Conservation (phyloP, 2,888 invertebrate species). For the Cremastinae sp. region DNA sequence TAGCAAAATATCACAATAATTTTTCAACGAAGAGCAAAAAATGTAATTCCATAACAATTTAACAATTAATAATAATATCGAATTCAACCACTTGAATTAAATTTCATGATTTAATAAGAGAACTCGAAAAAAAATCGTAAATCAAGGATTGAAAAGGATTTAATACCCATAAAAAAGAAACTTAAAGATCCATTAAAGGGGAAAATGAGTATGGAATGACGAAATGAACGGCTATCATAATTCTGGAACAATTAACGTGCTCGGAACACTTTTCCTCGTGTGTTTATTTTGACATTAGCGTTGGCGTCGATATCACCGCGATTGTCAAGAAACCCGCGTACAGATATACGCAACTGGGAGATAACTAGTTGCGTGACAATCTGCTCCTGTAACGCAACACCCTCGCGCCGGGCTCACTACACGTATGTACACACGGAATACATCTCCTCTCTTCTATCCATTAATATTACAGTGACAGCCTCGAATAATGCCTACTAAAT, state of each 20-base stretch:
- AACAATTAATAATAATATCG: no score
- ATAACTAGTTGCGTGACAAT: constrained; percentile 17
- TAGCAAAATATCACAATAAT: no score
- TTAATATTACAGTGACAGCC: neutral
- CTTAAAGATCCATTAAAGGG: constrained; percentile 10
- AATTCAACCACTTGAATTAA: no score
- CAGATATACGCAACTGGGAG: constrained; percentile 46
- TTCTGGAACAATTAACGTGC: constrained; percentile 48
- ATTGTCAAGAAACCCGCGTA: constrained; percentile 64
- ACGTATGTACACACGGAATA: neutral
- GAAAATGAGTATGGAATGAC: no score
- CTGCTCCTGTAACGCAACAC: constrained; percentile 29
- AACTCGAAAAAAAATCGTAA: no score
- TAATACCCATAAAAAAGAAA: neutral
- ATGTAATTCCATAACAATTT: no score
- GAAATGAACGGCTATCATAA: constrained; percentile 20
- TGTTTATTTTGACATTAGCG: constrained; percentile 72
- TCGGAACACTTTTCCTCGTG: constrained; percentile 55
- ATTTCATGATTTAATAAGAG: no score
- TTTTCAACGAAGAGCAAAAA: no score
- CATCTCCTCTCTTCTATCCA: neutral
- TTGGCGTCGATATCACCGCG: constrained; percentile 34
- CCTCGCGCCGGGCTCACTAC: neutral
- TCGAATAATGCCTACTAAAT: constrained; percentile 23
- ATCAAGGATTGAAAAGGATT: no score